Conservation (phyloP, 2,113 vertebrate genomes). For the Anhinga rufa region DNA sequence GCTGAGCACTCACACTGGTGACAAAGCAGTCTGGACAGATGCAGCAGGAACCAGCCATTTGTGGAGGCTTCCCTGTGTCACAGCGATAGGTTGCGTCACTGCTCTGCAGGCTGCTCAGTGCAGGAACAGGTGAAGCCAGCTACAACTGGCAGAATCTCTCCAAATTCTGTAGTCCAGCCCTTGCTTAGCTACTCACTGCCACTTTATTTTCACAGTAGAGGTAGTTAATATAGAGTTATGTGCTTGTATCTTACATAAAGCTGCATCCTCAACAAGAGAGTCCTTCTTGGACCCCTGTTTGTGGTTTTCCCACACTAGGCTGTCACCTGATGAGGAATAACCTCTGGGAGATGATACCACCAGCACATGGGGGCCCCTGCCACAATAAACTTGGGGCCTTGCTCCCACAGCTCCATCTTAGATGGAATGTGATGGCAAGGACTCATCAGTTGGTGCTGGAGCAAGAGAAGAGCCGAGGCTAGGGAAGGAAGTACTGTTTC, state of each 20-base stretch:
- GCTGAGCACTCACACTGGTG: background rate
- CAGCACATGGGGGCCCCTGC: background rate
- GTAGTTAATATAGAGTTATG: background rate
- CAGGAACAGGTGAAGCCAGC: background rate
- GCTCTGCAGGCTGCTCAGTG: background rate
- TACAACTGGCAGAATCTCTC: background rate
- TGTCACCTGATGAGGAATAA: background rate
- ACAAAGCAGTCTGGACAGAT: background rate
- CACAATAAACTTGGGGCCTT: too few species aligned
- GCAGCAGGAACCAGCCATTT: background rate
- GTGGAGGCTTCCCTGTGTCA: background rate
- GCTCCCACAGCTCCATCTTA: background rate
- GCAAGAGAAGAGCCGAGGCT: background rate
- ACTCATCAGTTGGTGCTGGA: background rate
- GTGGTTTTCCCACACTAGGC: background rate
- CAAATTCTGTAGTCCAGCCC: background rate
- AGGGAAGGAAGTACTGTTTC: background rate
- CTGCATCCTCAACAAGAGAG: background rate
- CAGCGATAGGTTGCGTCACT: too few species aligned
- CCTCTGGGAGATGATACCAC: background rate
- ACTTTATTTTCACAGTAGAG: background rate
- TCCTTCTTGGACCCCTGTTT: background rate
- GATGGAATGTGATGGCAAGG: background rate
- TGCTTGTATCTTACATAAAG: too few species aligned
- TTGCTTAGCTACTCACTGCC: background rate